Evolutionary conservation across 2,888 invertebrate genomes (phyloP).

Genomic region (Apamea monoglypha): DNA sequence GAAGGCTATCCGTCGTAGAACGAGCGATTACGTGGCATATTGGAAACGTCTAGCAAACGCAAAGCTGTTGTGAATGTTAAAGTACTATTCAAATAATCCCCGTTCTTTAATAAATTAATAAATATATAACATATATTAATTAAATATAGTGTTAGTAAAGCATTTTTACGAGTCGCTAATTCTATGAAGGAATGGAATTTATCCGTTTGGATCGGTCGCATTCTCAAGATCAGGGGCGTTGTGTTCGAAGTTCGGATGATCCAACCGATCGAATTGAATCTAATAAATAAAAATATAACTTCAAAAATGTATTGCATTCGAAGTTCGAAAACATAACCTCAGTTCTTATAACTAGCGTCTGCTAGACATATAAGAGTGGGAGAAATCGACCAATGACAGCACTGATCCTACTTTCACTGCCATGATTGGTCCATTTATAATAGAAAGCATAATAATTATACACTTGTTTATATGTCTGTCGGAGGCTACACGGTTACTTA

Average conservation of each 20-base stretch:
- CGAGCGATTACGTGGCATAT: slow-evolving; percentile 82
- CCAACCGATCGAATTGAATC: slow-evolving; percentile 42
- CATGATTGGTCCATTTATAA: slow-evolving; percentile 90
- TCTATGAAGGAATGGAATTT: slow-evolving; percentile 87
- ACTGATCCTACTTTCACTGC: slow-evolving; percentile 87
- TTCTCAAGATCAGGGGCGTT: slow-evolving; percentile 87
- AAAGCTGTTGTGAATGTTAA: slow-evolving; percentile 78
- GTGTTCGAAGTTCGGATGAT: slow-evolving; percentile 79
- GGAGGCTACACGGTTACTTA: slow-evolving; percentile 87
- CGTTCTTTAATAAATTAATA: slow-evolving; percentile 83
- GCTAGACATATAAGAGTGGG: slow-evolving; percentile 87
- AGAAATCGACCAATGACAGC: slow-evolving; percentile 89
- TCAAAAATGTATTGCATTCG: slow-evolving; percentile 62
- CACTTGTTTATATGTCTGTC: slow-evolving; percentile 90
- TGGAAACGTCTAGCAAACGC: slow-evolving; percentile 71
- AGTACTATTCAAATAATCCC: slow-evolving; percentile 82
- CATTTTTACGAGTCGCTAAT: slow-evolving; percentile 88
- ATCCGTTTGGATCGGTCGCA: slow-evolving; percentile 85
- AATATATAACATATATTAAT: slow-evolving; percentile 81
- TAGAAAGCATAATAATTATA: slow-evolving; percentile 84
- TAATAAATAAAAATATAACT: slow-evolving; percentile 11
- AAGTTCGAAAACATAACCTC: slow-evolving; percentile 84
- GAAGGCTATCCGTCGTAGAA: slow-evolving; percentile 87
- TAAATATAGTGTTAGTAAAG: slow-evolving; percentile 83
- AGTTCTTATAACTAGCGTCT: slow-evolving; percentile 86